phyloP scores from a whole-genome alignment of 2,797 vertebrate species.

The Novumbra hubbsi region DNA sequence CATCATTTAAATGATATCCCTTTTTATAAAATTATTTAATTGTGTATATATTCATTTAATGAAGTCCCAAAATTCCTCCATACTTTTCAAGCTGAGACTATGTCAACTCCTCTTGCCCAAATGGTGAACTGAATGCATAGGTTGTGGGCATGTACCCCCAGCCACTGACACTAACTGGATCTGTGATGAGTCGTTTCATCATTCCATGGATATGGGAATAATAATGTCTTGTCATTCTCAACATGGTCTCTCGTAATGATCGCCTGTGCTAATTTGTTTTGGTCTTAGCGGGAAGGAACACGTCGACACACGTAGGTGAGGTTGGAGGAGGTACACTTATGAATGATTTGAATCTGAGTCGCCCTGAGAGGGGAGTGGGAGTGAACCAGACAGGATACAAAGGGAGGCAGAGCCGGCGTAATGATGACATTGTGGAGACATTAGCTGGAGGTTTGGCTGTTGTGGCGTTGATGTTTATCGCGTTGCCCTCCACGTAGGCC shows the following conservation, averaged over 20 bases:
- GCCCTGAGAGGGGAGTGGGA: background rate
- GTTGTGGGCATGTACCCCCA: background rate
- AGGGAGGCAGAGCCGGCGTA: background rate
- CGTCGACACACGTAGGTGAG: no score
- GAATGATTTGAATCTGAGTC: no score
- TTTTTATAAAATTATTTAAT: no score
- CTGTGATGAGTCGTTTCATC: background rate
- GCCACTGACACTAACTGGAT: background rate
- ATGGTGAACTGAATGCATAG: background rate
- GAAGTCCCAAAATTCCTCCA: no score
- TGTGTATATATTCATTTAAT: no score
- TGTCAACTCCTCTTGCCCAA: slow-evolving; percentile 28
- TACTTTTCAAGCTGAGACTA: slow-evolving; percentile 19
- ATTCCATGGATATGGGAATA: background rate
- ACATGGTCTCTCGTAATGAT: no score
- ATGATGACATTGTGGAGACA: slow-evolving; percentile 6
- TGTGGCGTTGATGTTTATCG: slow-evolving; percentile 37
- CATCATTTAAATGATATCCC: no score
- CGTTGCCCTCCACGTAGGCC: slow-evolving; percentile 19
- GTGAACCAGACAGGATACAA: background rate
- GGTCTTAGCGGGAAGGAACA: no score
- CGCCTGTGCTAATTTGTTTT: no score
- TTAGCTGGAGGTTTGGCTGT: slow-evolving; percentile 15
- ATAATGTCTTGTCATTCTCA: background rate
- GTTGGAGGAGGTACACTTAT: no score